A percentile compares a stretch with the other conserved stretches of the same genome.
phyloP scores from a whole-genome alignment of 2,113 vertebrate genomes.

The Galeopterus variegatus region DNA sequence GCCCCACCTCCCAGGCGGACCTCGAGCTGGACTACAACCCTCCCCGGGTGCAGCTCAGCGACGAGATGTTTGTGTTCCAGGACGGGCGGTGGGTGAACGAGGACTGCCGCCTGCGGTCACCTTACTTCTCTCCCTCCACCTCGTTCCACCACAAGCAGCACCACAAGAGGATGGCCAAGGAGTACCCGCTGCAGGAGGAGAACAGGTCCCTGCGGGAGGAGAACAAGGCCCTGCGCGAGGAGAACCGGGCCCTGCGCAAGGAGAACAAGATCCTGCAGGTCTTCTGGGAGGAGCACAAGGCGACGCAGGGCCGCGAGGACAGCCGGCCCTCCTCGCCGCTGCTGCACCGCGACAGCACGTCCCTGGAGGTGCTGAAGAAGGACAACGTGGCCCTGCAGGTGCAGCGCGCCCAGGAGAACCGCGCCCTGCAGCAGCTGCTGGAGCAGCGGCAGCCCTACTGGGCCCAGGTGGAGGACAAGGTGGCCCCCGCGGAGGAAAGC shows the following conservation, averaged over 20 bases:
- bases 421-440: constrained; percentile 77
- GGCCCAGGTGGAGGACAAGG: constrained; percentile 68
- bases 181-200: constrained; percentile 86
- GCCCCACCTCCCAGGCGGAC: constrained; percentile 67
- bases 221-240: constrained; percentile 81
- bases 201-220: constrained; percentile 85
- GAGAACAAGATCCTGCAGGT: constrained; percentile 86
- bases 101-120: constrained; percentile 70
- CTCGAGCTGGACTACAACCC: constrained; percentile 73
- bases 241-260: constrained; percentile 84
- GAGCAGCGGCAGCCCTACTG: constrained; percentile 71
- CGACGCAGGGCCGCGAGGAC: constrained; percentile 68
- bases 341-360: constrained; percentile 65
- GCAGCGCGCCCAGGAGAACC: constrained; percentile 47
- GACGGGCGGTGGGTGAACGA: constrained; percentile 86
- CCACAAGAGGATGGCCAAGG: constrained; percentile 76
- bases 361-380: constrained; percentile 48
- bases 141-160: constrained; percentile 72
- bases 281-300: constrained; percentile 83
- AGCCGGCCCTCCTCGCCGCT: constrained; percentile 58
- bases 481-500: background rate
- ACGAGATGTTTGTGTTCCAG: constrained; percentile 83
- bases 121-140: constrained; percentile 56
- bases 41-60: constrained; percentile 77
- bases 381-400: background rate